Conservation (phyloP, 2,113 vertebrate genomes). For the Eubucco bourcierii region DNA sequence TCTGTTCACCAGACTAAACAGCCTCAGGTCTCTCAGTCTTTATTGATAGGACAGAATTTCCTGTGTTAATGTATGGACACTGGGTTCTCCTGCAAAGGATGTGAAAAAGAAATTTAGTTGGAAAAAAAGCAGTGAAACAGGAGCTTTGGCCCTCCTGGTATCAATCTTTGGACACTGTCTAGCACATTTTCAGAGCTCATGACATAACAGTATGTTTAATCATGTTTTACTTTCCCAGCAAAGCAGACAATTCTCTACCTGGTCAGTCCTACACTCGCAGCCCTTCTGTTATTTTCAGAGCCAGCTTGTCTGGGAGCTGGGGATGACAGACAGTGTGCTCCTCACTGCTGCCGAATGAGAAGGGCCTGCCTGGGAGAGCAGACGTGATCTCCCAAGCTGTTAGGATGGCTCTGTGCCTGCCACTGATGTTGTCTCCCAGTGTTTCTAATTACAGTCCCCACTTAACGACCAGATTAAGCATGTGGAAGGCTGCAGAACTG, state of each 20-base stretch:
- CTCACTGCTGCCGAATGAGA: not conserved
- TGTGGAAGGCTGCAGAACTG: not conserved
- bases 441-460: not conserved
- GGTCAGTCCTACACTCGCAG: not conserved
- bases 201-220: not conserved
- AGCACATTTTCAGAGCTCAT: not conserved
- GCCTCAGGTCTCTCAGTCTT: no score
- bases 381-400: not conserved
- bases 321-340: not conserved
- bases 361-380: not conserved
- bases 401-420: not conserved
- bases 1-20: no score
- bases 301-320: not conserved
- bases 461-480: not conserved
- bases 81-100: not conserved
- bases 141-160: not conserved
- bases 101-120: not conserved
- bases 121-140: accelerated
- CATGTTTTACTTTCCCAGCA: not conserved
- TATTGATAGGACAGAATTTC: no score
- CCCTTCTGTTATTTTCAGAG: not conserved
- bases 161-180: not conserved
- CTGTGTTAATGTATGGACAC: not conserved
- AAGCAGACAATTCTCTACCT: not conserved
- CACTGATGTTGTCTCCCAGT: not conserved